These are phyloP conservation scores for Cichladusa arquata DNA, from an alignment of 2,113 vertebrate genomes.

Conservation along the genomic window DNA sequence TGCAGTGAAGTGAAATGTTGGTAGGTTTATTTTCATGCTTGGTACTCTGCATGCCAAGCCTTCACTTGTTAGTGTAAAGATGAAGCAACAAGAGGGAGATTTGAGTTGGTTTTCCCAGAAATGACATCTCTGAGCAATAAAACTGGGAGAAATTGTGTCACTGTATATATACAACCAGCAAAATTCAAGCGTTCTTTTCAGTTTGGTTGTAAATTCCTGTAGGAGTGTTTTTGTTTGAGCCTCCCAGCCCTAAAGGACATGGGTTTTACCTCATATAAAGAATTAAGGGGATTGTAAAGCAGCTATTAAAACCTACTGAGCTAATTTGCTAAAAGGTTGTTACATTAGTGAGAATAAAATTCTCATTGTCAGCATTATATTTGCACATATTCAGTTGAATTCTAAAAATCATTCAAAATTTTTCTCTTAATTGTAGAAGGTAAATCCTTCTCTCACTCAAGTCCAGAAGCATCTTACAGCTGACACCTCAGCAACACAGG, in stretches of 20 bases:
- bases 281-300: not conserved
- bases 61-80: not conserved
- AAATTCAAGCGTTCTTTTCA: not conserved
- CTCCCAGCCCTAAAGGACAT: not conserved
- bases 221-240: not conserved
- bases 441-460: not conserved
- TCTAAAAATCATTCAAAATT: not conserved
- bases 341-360: not conserved
- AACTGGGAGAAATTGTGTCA: not conserved
- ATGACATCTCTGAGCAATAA: not conserved
- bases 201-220: conserved; percentile 6
- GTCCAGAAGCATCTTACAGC: not conserved
- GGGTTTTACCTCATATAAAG: not conserved
- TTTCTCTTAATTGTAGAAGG: not conserved
- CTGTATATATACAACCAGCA: not conserved
- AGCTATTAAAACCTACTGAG: not conserved
- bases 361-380: not conserved
- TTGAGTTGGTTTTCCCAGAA: not conserved
- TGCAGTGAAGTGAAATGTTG: not conserved
- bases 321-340: not conserved
- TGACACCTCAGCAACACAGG: not conserved
- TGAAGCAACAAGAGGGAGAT: not conserved
- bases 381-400: not conserved
- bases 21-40: not conserved
- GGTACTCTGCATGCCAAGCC: not conserved